Conservation (phyloP, 1,140 invertebrate species). For the Drosophila serrata region DNA sequence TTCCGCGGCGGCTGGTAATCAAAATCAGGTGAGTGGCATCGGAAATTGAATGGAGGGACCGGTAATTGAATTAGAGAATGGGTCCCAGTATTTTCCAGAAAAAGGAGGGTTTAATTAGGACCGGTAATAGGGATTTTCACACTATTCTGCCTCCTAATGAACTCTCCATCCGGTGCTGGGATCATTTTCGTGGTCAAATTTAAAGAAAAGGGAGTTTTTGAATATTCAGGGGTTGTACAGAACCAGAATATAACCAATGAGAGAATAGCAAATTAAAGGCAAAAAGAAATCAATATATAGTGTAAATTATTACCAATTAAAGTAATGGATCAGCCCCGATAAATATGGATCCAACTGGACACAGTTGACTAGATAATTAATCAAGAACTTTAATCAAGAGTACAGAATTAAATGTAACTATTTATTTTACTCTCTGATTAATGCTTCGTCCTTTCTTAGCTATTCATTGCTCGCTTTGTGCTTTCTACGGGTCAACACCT, state of each 20-base stretch:
- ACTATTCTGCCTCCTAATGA: conserved; percentile 4
- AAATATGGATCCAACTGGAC: background rate
- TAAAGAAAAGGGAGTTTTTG: no score
- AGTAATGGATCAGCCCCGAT: background rate
- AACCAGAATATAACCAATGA: background rate
- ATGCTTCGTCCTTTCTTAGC: background rate
- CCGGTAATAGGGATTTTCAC: background rate
- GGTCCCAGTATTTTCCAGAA: background rate
- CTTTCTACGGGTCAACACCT: no score
- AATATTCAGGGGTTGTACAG: no score
- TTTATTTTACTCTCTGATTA: background rate
- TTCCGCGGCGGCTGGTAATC: background rate
- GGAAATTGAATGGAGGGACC: conserved; percentile 33
- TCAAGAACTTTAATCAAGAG: background rate
- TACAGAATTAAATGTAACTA: background rate
- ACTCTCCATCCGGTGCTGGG: background rate
- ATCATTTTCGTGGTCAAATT: background rate
- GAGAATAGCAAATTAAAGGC: background rate
- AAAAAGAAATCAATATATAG: background rate
- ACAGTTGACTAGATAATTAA: background rate
- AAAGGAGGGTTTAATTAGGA: conserved; percentile 19
- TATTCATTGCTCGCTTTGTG: background rate
- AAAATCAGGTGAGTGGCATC: conserved; percentile 29
- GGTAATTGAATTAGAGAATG: conserved; percentile 32
- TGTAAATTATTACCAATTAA: background rate